A percentile compares a stretch with the other conserved stretches of the same genome.
These are phyloP conservation scores for Eulacestoma nigropectus DNA, from an alignment of 2,113 vertebrate genomes.

Conservation along the genomic window DNA sequence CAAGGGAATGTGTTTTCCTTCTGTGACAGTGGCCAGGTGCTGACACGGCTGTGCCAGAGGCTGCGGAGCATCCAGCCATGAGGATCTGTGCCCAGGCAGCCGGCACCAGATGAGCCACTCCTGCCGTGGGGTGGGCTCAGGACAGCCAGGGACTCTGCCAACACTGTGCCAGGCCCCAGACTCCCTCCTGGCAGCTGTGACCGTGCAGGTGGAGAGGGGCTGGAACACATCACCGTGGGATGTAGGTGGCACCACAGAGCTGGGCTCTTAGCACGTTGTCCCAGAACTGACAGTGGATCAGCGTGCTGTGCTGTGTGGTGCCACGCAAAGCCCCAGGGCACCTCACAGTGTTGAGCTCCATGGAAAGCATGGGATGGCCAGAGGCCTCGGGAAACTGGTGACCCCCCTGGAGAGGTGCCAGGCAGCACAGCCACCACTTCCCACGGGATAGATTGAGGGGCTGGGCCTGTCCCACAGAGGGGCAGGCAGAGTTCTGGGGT, in stretches of 20 bases:
- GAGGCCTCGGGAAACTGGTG: neutral
- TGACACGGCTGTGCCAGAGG: neutral
- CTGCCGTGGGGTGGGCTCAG: rapidly evolving
- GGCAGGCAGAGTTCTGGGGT: neutral
- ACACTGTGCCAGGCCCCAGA: neutral
- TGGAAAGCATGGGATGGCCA: neutral
- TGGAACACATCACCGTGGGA: neutral
- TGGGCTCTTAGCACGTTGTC: neutral
- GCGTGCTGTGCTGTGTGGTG: neutral
- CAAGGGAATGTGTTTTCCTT: neutral
- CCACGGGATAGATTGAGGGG: neutral
- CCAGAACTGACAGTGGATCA: neutral
- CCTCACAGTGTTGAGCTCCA: neutral
- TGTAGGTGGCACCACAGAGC: neutral
- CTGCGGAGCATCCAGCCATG: neutral
- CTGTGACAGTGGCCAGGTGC: neutral
- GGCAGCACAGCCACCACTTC: neutral
- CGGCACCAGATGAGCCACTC: neutral
- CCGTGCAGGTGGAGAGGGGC: neutral
- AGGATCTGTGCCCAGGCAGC: neutral
- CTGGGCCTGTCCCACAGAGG: neutral
- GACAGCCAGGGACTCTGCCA: neutral
- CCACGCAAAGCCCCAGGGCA: neutral
- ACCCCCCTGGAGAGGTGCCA: neutral
- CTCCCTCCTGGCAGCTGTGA: neutral